A percentile compares a stretch with the other conserved stretches of the same genome.
phyloP scores from a whole-genome alignment of 1,140 invertebrate genomes.

The Alviniconcha marisindica region DNA sequence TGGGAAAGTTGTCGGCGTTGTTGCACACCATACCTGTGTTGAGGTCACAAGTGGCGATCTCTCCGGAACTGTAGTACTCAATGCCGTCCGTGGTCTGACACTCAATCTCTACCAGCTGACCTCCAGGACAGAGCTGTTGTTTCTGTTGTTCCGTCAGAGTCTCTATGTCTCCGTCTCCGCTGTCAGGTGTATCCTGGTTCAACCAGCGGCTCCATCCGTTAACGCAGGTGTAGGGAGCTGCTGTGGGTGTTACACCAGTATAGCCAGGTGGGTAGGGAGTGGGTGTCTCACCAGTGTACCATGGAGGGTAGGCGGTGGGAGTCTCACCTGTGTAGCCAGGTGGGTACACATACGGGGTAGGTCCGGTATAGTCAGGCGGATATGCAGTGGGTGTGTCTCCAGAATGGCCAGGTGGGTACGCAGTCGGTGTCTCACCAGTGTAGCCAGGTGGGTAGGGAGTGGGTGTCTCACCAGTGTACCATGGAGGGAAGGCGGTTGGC shows the following conservation, averaged over 20 bases:
- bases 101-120: slow-evolving; percentile 46
- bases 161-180: slow-evolving; percentile 60
- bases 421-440: slow-evolving; percentile 7
- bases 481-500: slow-evolving; percentile 10
- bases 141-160: slow-evolving; percentile 40
- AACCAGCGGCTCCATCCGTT: slow-evolving; percentile 59
- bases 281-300: slow-evolving; percentile 6
- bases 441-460: background rate
- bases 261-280: slow-evolving; percentile 1
- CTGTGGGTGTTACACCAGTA: slow-evolving; percentile 17
- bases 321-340: background rate
- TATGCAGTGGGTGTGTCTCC: background rate
- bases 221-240: slow-evolving; percentile 46
- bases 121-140: slow-evolving; percentile 19
- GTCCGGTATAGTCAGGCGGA: background rate
- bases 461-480: slow-evolving; percentile 22
- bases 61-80: slow-evolving; percentile 20
- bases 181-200: slow-evolving; percentile 60
- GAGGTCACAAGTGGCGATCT: slow-evolving; percentile 33
- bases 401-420: background rate
- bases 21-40: slow-evolving; percentile 40
- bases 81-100: slow-evolving; percentile 47
- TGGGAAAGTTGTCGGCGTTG: slow-evolving; percentile 41
- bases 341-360: slow-evolving; percentile 3
- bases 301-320: slow-evolving; percentile 22